Evolutionary conservation across 2,113 vertebrate genomes (phyloP).

Genomic region (Tinamus guttatus): DNA sequence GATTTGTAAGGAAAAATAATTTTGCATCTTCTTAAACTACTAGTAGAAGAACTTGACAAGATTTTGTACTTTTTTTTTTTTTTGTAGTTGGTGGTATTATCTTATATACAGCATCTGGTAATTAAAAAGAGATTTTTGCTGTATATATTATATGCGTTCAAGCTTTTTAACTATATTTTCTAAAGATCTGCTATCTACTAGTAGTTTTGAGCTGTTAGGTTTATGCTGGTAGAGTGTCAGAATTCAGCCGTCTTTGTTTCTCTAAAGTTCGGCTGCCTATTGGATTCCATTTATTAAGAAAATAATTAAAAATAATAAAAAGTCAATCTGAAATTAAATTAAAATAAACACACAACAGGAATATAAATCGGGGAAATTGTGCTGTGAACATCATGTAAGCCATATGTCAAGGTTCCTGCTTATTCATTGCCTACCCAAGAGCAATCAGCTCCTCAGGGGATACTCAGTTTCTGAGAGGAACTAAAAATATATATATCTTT

Average conservation of each 20-base stretch:
- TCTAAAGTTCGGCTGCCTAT: background rate
- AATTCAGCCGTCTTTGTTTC: background rate
- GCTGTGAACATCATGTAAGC: background rate
- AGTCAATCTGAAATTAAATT: background rate
- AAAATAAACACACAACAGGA: background rate
- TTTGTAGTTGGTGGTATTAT: background rate
- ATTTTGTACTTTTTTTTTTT: background rate
- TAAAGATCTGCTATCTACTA: background rate
- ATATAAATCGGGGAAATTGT: background rate
- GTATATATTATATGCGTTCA: background rate
- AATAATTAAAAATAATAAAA: background rate
- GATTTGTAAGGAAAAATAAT: conserved; percentile 42
- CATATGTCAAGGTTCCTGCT: background rate
- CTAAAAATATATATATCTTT: background rate
- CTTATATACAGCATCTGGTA: conserved; percentile 8
- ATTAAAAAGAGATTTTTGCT: background rate
- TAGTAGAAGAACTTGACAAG: conserved; percentile 44
- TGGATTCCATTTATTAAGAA: background rate
- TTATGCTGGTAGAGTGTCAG: background rate
- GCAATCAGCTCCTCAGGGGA: background rate
- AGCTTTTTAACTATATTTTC: background rate
- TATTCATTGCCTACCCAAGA: background rate
- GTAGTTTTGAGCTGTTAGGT: background rate
- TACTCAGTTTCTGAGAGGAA: background rate
- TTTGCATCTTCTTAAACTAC: conserved; percentile 58